Percentiles rank a stretch among this genome's conserved stretches.
phyloP scores from a whole-genome alignment of 30 jellyfish, hydroid and myxozoan genomes.

The Turritopsis dohrnii region DNA sequence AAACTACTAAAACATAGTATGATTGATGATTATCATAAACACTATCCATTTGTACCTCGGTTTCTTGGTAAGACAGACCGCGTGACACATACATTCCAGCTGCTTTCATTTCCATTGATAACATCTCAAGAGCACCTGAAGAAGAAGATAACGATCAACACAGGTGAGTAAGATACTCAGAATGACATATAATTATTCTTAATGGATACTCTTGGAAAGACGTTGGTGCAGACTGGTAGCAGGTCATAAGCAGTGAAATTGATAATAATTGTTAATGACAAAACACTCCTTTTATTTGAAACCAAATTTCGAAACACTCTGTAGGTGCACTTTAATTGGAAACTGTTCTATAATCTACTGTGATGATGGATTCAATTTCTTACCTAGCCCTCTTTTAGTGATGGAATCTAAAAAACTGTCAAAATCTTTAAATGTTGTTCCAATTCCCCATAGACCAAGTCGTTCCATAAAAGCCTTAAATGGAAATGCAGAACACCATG shows the following conservation, averaged over 20 bases:
- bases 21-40: neutral
- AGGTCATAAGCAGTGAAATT: no score
- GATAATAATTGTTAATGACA: no score
- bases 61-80: conserved; percentile 80
- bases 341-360: no score
- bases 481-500: neutral
- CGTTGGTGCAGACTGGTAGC: no score
- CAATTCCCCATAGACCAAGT: conserved; percentile 91
- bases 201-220: no score
- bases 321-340: no score
- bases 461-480: conserved; percentile 87
- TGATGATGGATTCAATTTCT: no score
- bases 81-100: conserved; percentile 94
- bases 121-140: conserved; percentile 93
- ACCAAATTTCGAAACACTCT: no score
- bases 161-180: neutral
- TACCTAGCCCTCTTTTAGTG: conserved; percentile 82
- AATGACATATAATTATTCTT: no score
- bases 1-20: neutral
- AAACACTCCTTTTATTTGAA: no score
- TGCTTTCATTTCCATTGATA: conserved; percentile 96
- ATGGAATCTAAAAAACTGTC: conserved; percentile 58
- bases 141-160: neutral
- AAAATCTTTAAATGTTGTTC: conserved; percentile 79
- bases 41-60: conserved; percentile 50